Evolutionary conservation across 1,140 invertebrate genomes (phyloP), one percentile per base, ranked within the genome.

Genomic region (Cyclina sinensis): DNA sequence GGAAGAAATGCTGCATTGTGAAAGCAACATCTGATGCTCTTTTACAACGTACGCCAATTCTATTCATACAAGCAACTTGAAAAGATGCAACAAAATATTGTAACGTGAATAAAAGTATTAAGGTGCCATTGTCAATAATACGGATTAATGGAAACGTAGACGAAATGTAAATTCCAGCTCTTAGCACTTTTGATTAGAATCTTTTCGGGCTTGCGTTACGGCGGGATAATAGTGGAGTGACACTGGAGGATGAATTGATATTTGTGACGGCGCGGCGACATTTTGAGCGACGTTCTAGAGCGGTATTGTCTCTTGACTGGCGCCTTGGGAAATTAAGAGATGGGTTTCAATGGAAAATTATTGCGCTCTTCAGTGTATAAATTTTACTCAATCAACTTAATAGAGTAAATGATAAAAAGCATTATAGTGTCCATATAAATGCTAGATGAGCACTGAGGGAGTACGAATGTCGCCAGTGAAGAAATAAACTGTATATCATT

Each of bases 361-460:
- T 88, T 88, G 86, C 80, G 86, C 86, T 83, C 86, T 82, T 83
- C 76, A 88, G 79, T 21, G 80, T 82, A 88, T 88, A 88, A 88
- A 88, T 88, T 88, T 81, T 74, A 81, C 86, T 76, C 86, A 76
- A 88, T 88, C 86, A 88, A 88, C 86, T 88, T 88, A 82, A 88
- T 81, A 88, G 86, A 88, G 80, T 88, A 73, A 88, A 83, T 83
- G 80, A 88, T 88, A 88, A 88, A 88, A 82, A 81, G 86, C 65
- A 82, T 83, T 82, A 88, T 76, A 80, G 57, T 57, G 68, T 39
- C 48, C 48, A 59, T 87, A 87, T 87, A 87, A 87, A 87, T 87
- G 85, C 73, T 37, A 39, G 76, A 87, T 79, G 30, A 30, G 27
- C 76, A 43, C 62, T 46, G 30, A 70, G 85, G 85, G 85, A 68